phyloP scores from a whole-genome alignment of 37 sponge, comb jelly and placozoan genomes.

The Haliclona indistincta region DNA sequence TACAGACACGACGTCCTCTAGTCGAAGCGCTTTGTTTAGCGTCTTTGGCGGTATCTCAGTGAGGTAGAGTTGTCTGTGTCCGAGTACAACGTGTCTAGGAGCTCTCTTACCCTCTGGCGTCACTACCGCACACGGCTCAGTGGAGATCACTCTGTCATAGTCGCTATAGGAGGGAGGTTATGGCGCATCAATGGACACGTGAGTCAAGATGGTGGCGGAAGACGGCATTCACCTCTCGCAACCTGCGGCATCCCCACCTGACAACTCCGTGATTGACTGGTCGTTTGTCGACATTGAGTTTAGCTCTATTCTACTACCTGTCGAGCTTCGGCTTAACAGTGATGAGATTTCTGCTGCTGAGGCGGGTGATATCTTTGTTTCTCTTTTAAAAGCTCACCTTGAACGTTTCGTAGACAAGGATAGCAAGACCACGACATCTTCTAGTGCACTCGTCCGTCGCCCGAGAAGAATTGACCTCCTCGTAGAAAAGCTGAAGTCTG shows the following conservation, averaged over 20 bases:
- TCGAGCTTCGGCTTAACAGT: not conserved
- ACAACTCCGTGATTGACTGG: not conserved
- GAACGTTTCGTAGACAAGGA: not conserved
- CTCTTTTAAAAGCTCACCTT: conserved; percentile 2
- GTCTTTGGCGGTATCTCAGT: too few species aligned
- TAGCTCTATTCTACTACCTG: conserved; percentile 1
- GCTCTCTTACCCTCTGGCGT: too few species aligned
- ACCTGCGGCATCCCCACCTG: not conserved
- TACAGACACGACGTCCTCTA: too few species aligned
- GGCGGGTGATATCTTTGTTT: not conserved
- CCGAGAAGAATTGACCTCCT: conserved; percentile 8
- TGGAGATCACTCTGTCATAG: too few species aligned
- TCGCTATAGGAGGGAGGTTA: too few species aligned
- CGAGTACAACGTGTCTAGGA: too few species aligned
- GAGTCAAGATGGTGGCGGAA: conserved; percentile 19
- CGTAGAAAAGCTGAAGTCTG: too few species aligned
- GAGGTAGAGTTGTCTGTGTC: too few species aligned
- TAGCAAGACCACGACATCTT: not conserved
- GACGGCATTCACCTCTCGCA: conserved; percentile 11
- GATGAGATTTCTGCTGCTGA: not conserved
- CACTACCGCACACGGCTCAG: too few species aligned
- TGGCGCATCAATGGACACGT: too few species aligned
- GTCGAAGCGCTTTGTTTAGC: too few species aligned
- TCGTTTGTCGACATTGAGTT: conserved; percentile 2
- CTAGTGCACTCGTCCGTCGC: not conserved